These are phyloP conservation scores for Eupithecia subfuscata DNA, from an alignment of 2,888 invertebrate species.

Conservation along the genomic window DNA sequence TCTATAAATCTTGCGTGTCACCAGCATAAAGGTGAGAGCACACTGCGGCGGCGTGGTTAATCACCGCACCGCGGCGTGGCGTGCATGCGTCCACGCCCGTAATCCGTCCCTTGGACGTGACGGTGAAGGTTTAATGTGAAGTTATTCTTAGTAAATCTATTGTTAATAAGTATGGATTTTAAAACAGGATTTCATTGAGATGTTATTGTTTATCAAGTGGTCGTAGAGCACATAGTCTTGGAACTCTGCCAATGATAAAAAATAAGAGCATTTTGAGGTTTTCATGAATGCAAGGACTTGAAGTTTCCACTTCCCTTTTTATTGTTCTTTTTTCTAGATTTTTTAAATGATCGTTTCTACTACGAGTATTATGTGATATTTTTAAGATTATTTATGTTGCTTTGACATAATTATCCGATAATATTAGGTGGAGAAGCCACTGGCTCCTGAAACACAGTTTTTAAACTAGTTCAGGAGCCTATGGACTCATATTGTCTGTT, in stretches of 20 bases:
- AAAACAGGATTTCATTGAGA: background rate
- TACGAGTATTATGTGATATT: too few species aligned
- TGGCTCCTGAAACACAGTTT: too few species aligned
- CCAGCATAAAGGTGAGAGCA: slow-evolving; percentile 74
- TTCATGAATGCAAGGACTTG: background rate
- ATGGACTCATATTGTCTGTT: too few species aligned
- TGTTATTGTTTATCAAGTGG: too few species aligned
- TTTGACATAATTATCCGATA: too few species aligned
- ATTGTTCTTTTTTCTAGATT: background rate
- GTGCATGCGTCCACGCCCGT: slow-evolving; percentile 61
- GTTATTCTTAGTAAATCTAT: background rate
- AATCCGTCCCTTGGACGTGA: slow-evolving; percentile 54
- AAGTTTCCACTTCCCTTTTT: background rate
- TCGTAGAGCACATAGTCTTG: background rate
- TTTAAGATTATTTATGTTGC: too few species aligned
- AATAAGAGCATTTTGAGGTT: background rate
- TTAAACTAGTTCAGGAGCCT: too few species aligned
- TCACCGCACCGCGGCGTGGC: slow-evolving; percentile 60
- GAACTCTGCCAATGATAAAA: background rate
- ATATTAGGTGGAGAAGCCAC: too few species aligned
- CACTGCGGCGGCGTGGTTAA: slow-evolving; percentile 56
- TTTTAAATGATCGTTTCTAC: background rate
- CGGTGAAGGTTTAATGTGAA: slow-evolving; percentile 53
- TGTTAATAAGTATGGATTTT: background rate
- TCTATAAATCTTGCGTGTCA: slow-evolving; percentile 70